Percentiles rank a stretch among this genome's conserved stretches.
Conservation (phyloP, 2,888 invertebrate species). For the Patella pellucida region DNA sequence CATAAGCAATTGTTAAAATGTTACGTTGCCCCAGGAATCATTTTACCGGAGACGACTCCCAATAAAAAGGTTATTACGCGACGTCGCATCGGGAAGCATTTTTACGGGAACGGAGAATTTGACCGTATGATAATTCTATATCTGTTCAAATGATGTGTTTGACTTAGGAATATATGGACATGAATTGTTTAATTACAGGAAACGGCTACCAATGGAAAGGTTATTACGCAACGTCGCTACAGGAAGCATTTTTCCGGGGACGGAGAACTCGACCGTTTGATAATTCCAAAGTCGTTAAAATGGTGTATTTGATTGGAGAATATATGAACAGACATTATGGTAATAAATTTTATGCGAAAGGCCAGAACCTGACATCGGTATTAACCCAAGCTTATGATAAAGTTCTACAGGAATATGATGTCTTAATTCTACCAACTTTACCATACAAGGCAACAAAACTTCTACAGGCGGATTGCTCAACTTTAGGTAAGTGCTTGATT, state of each 20-base stretch:
- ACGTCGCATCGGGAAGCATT: slow-evolving; percentile 36
- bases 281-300: slow-evolving; percentile 34
- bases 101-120: slow-evolving; percentile 27
- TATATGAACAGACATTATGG: slow-evolving; percentile 42
- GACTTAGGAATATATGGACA: slow-evolving; percentile 36
- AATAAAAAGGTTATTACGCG: slow-evolving; percentile 40
- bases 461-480: slow-evolving; percentile 19
- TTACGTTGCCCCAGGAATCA: too few species aligned
- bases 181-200: slow-evolving; percentile 36
- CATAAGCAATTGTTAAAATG: neutral
- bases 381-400: slow-evolving; percentile 48
- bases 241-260: slow-evolving; percentile 35
- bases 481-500: neutral
- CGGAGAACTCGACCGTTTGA: slow-evolving; percentile 32
- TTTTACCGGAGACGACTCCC: slow-evolving; percentile 38
- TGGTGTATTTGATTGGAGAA: slow-evolving; percentile 31
- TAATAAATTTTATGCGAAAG: slow-evolving; percentile 46
- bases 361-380: slow-evolving; percentile 39
- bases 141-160: slow-evolving; percentile 32
- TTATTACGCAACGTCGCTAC: slow-evolving; percentile 32
- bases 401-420: slow-evolving; percentile 50
- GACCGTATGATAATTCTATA: slow-evolving; percentile 32
- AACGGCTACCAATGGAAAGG: slow-evolving; percentile 44
- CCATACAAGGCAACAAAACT: slow-evolving; percentile 43
- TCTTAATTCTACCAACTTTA: slow-evolving; percentile 57